A percentile compares a stretch with the other conserved stretches of the same genome.
These are phyloP conservation scores for Epinephelus fuscoguttatus DNA, from an alignment of 2,113 vertebrate genomes.

Conservation along the genomic window DNA sequence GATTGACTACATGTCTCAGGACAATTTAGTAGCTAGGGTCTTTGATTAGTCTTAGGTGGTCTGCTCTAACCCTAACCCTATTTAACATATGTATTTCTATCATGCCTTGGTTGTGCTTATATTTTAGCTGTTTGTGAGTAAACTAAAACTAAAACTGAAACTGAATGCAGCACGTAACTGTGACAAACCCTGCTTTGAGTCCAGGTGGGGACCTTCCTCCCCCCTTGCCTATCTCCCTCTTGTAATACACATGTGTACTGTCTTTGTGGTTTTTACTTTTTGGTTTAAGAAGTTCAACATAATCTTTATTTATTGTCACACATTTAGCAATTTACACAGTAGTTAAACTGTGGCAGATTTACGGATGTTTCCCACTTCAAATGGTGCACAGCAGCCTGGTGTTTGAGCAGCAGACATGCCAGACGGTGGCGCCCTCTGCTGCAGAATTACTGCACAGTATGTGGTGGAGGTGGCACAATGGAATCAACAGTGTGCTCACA, in stretches of 20 bases:
- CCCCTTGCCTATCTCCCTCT: neutral
- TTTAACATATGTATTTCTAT: too few relatives aligned
- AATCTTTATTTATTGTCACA: too few relatives aligned
- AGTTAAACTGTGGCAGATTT: too few relatives aligned
- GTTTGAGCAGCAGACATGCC: conserved; percentile 6
- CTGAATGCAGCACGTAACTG: neutral
- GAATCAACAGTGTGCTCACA: neutral
- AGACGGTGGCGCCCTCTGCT: conserved; percentile 53
- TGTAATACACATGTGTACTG: neutral
- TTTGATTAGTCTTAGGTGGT: too few relatives aligned
- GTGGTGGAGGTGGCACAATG: neutral
- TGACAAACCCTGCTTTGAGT: neutral
- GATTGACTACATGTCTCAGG: too few relatives aligned
- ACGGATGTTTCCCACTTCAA: too few relatives aligned
- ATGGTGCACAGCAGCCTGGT: neutral
- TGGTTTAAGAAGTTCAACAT: neutral
- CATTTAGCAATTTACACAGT: too few relatives aligned
- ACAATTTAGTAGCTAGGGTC: too few relatives aligned
- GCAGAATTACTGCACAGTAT: neutral
- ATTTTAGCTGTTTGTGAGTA: too few relatives aligned
- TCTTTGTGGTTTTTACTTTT: neutral
- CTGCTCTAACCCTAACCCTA: too few relatives aligned
- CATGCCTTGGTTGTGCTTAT: too few relatives aligned
- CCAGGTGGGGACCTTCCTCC: neutral
- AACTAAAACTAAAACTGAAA: too few relatives aligned